Percentiles rank a stretch among this genome's conserved stretches.
These are phyloP conservation scores for Crambe crambe DNA, from an alignment of 37 sponge, comb jelly and placozoan species.

Conservation along the genomic window DNA sequence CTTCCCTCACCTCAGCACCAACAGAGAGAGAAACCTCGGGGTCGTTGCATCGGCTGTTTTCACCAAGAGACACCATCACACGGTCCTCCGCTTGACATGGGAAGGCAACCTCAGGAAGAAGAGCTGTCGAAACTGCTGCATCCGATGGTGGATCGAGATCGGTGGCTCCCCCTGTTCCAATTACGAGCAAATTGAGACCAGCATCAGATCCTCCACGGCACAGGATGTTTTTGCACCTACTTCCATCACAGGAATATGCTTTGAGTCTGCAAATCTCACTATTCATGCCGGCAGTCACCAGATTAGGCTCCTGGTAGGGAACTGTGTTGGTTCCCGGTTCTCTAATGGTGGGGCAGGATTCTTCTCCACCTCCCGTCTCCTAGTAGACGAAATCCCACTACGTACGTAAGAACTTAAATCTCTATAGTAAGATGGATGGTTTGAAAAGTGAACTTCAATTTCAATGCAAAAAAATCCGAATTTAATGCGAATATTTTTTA, in stretches of 20 bases:
- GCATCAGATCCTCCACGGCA: slow-evolving; percentile 16
- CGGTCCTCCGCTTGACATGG: slow-evolving; percentile 57
- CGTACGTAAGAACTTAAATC: slow-evolving; percentile 20
- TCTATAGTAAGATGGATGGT: too few relatives aligned
- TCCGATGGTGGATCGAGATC: slow-evolving; percentile 58
- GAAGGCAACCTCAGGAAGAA: slow-evolving; percentile 69
- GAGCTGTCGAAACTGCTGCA: slow-evolving; percentile 55
- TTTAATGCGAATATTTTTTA: too few relatives aligned
- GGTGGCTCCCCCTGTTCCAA: slow-evolving; percentile 46
- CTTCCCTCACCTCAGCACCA: slow-evolving; percentile 35
- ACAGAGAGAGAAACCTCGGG: slow-evolving; percentile 62
- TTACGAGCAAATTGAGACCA: slow-evolving; percentile 45
- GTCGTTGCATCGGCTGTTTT: slow-evolving; percentile 25
- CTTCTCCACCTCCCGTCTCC: slow-evolving; percentile 50
- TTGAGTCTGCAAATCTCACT: slow-evolving; percentile 13
- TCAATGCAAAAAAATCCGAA: too few relatives aligned
- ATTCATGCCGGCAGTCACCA: slow-evolving; percentile 4
- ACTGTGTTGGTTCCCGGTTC: slow-evolving; percentile 33
- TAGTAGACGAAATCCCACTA: slow-evolving; percentile 62
- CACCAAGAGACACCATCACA: slow-evolving; percentile 43
- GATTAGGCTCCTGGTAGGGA: slow-evolving; percentile 50
- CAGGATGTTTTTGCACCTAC: slow-evolving; percentile 55
- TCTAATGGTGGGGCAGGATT: slow-evolving; percentile 54
- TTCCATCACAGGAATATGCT: slow-evolving; percentile 54
- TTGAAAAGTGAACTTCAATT: background rate